Evolutionary conservation across 2,888 invertebrate species (phyloP), one percentile per base, ranked within the genome.

Genomic region (Stenchaetothrips biformis): DNA sequence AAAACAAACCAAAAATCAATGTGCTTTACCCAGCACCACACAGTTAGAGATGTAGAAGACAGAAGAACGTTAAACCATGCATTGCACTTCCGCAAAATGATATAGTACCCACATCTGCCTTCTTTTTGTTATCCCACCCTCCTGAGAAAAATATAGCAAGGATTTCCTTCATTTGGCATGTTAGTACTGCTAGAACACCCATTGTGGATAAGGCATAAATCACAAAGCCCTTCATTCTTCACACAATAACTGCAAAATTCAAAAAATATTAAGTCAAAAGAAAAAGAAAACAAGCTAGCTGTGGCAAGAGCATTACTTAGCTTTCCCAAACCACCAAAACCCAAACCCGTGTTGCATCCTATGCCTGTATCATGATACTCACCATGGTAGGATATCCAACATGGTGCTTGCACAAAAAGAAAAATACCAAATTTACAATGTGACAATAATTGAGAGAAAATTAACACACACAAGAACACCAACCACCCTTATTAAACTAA

Each of bases 311-410:
- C 16, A 53, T 53, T 53, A 53, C n/a, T 53, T 9, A 25, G 25
- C 67, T 74, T 37, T 11, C 67, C 25, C 67, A 74, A 74, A 25
- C 67, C 67, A 74, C 67, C 67, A 74, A 25, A 37, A 74, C 67
- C 67, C 67, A 74, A 7, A 25, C 67, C 67, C 21, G 8, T 74
- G 67, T 74, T 74, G 67, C 67, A 74, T 74, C 67, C 67, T 74
- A 8, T 74, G 25, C 67, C 67, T 74, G 67, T 25, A 11, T 74
- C 25, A 9, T 25, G 11, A 74, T 25, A 80, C 82, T 82, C 79
- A 82, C 82, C 82, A 82, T 62, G 81, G 78, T 78, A 82, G 82
- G 62, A 82, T 80, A 79, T 82, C 82, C 81, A 81, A 53, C 77
- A 82, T 79, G 74, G 81, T 79, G 82, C 82, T 81, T 80, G 79